Evolutionary conservation across 2,113 vertebrate species (phyloP), one percentile per base, ranked within the genome.

Genomic region (Oreochromis tanganicae): DNA sequence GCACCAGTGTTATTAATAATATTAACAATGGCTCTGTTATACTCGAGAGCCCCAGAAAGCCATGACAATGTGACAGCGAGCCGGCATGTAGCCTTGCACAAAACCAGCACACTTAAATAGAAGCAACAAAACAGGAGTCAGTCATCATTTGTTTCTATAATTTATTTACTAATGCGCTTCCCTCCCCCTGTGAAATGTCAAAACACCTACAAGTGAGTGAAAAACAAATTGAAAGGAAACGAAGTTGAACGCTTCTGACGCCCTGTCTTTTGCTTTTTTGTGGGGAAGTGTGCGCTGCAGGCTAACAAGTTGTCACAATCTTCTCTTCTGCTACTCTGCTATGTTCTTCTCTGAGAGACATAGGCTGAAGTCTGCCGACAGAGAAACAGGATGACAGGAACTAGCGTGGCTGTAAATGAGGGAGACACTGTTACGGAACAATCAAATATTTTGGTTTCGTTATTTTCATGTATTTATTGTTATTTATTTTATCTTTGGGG

Each of bases 71-170:
- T 21, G 27, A 84, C 38, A 82, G 68, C 27, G 13, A 85, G 43
- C 6, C 19, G 59, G 38, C 24, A n/a, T 13, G 32, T 3, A 2
- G 34, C 12, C 27, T 0, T n/a, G 11, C 55, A 63, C 8, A 0
- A 50, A 3, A 52, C 32, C 17, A 8, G 68, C n/a, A 38, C 50
- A 1, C 27, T 78, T 12, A 68, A 80, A 29, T 6, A 14, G 41
- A 82, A 27, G 32, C 55, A 29, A 63, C 41, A 71, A 24, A 57
- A 50, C 38, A 34, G 32, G 57, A 43, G 32, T 59, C 48, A 46
- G 6, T 36, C 21, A 34, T 73, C 10, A 36, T 52, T 19, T 50
- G 9, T 78, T 78, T 32, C 9, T 78, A 7, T 78, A 19, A 50
- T 19, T 24, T 43, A 66, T 48, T 57, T 50, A 43, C 19, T 32